phyloP scores from a whole-genome alignment of 2,888 invertebrate species.

The Saturnia japonica region DNA sequence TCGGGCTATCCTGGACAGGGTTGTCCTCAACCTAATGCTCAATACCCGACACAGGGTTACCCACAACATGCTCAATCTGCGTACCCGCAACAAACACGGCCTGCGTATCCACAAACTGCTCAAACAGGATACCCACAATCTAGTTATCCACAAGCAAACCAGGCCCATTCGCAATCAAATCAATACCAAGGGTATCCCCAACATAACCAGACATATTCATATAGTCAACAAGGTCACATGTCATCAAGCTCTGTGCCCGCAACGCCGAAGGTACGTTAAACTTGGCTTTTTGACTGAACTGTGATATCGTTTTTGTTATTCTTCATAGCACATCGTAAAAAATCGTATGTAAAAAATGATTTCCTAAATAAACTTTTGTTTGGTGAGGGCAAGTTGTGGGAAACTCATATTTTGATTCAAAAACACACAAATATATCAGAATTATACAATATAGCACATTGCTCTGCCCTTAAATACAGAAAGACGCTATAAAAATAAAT shows the following conservation, averaged over 20 bases:
- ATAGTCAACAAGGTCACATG: slow-evolving; percentile 53
- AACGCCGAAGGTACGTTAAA: slow-evolving; percentile 61
- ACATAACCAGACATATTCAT: slow-evolving; percentile 43
- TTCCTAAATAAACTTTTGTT: not conserved
- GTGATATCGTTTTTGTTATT: slow-evolving; percentile 26
- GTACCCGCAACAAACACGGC: slow-evolving; percentile 37
- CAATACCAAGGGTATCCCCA: slow-evolving; percentile 59
- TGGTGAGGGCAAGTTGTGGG: slow-evolving; percentile 15
- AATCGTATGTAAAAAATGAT: not conserved
- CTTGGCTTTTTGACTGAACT: slow-evolving; percentile 30
- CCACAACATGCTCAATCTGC: slow-evolving; percentile 40
- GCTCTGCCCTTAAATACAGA: not conserved
- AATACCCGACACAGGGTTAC: slow-evolving; percentile 49
- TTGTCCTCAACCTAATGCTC: slow-evolving; percentile 45
- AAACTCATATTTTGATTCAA: slow-evolving; percentile 20
- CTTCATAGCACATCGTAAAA: not conserved
- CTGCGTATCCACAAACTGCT: slow-evolving; percentile 35
- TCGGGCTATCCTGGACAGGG: slow-evolving; percentile 46
- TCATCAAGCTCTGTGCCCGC: slow-evolving; percentile 49
- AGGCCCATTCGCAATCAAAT: slow-evolving; percentile 47
- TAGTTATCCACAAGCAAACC: slow-evolving; percentile 41
- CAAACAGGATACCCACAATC: slow-evolving; percentile 35
- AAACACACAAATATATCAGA: slow-evolving; percentile 4
- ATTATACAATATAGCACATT: not conserved
- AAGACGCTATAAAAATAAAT: not conserved